These are phyloP conservation scores for Morus bassanus DNA, from an alignment of 2,797 vertebrate genomes.

Conservation along the genomic window DNA sequence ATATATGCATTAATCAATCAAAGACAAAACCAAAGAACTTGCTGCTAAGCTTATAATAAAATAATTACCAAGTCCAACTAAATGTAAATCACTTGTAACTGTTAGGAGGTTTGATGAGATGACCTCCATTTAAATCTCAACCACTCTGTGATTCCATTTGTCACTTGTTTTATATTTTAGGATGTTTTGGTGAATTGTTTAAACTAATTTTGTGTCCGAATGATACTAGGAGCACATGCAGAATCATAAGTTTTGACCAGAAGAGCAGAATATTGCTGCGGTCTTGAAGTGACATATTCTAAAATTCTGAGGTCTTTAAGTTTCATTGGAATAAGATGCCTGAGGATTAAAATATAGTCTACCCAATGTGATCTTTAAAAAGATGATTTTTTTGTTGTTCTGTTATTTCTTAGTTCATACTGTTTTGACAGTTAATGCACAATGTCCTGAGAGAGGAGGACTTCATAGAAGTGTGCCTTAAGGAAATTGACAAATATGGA, in stretches of 20 bases:
- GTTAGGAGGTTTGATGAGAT: background rate
- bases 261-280: background rate
- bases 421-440: background rate
- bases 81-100: background rate
- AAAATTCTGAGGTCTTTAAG: background rate
- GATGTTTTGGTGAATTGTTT: background rate
- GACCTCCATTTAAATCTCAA: background rate
- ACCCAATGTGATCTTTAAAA: background rate
- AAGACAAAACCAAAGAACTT: background rate
- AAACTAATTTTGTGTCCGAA: background rate
- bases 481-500: background rate
- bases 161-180: background rate
- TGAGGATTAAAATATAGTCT: background rate
- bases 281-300: background rate
- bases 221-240: background rate
- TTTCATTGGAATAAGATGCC: background rate
- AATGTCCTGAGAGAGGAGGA: background rate
- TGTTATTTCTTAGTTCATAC: background rate
- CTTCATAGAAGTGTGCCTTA: background rate
- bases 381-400: background rate
- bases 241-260: background rate
- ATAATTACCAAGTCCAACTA: background rate
- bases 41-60: background rate
- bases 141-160: background rate
- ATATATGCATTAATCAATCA: background rate